Evolutionary conservation across 2,797 vertebrate genomes (phyloP).

Genomic region (Decapterus maruadsi): DNA sequence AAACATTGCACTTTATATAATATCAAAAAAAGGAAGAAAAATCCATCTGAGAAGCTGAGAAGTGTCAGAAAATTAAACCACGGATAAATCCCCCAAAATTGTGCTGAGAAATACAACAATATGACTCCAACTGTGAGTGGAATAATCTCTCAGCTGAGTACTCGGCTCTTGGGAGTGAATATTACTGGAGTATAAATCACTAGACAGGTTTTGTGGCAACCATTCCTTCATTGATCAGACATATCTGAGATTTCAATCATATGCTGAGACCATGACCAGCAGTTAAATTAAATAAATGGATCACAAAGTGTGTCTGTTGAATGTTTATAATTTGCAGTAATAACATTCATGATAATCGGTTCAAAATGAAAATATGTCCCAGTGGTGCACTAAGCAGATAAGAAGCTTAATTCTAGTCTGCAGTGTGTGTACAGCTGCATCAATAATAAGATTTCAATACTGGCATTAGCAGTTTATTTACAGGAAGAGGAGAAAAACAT

Average conservation of each 20-base stretch:
- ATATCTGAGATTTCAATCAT: conserved; percentile 15
- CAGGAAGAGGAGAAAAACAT: background rate
- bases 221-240: conserved; percentile 33
- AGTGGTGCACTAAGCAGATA: conserved; percentile 14
- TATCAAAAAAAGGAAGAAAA: conserved; percentile 17
- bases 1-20: conserved; percentile 38
- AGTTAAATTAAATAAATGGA: conserved; percentile 13
- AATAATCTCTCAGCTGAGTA: conserved; percentile 45
- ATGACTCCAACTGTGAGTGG: conserved; percentile 34
- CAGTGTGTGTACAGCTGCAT: background rate
- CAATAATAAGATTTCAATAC: background rate
- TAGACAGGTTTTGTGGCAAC: conserved; percentile 11
- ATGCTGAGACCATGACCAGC: conserved; percentile 8
- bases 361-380: background rate
- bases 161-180: conserved; percentile 19
- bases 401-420: conserved; percentile 23
- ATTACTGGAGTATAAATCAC: conserved; percentile 28
- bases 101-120: conserved; percentile 32
- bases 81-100: conserved; percentile 21
- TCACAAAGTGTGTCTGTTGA: conserved; percentile 21
- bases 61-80: conserved; percentile 31
- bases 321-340: conserved; percentile 15
- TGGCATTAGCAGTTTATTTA: conserved; percentile 31
- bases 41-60: conserved; percentile 12
- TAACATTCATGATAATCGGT: background rate